Percentiles rank a stretch among this genome's conserved stretches.
These are phyloP conservation scores for Lucilia sericata DNA, from an alignment of 1,140 invertebrate species.

Conservation along the genomic window DNA sequence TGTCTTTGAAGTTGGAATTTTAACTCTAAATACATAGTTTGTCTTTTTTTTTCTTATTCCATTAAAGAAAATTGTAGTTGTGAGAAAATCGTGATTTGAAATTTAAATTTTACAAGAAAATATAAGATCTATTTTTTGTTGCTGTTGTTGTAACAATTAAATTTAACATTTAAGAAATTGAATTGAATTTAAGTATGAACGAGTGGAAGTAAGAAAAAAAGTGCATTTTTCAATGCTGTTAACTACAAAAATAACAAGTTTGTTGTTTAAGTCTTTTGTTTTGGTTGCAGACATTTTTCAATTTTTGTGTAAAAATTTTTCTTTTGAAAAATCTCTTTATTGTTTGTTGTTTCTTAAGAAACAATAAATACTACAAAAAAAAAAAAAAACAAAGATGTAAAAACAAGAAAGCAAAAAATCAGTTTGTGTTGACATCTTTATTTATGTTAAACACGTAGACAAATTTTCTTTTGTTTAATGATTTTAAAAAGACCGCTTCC, in stretches of 20 bases:
- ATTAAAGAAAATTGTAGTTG: slow-evolving; percentile 29
- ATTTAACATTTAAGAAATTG: slow-evolving; percentile 36
- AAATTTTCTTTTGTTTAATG: slow-evolving; percentile 24
- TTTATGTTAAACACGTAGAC: slow-evolving; percentile 31
- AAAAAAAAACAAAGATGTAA: neutral
- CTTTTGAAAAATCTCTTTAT: slow-evolving; percentile 3
- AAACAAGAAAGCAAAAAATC: neutral
- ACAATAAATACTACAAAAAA: neutral
- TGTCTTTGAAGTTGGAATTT: neutral
- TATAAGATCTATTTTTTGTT: slow-evolving; percentile 2
- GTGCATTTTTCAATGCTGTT: neutral
- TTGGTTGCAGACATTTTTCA: neutral
- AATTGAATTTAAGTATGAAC: neutral
- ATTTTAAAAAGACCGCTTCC: slow-evolving; percentile 33
- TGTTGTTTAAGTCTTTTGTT: slow-evolving; percentile 47
- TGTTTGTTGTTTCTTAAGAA: neutral
- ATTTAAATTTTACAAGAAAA: slow-evolving; percentile 39
- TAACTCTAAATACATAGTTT: neutral
- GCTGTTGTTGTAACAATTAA: slow-evolving; percentile 33
- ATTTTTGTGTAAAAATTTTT: neutral
- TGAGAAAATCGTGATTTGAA: slow-evolving; percentile 44
- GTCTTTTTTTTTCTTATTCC: neutral
- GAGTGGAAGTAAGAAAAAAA: too few relatives aligned
- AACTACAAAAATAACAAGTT: slow-evolving; percentile 29
- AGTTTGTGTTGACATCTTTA: slow-evolving; percentile 34